phyloP scores from a whole-genome alignment of 2,888 invertebrate species.

The Clanis bilineata region DNA sequence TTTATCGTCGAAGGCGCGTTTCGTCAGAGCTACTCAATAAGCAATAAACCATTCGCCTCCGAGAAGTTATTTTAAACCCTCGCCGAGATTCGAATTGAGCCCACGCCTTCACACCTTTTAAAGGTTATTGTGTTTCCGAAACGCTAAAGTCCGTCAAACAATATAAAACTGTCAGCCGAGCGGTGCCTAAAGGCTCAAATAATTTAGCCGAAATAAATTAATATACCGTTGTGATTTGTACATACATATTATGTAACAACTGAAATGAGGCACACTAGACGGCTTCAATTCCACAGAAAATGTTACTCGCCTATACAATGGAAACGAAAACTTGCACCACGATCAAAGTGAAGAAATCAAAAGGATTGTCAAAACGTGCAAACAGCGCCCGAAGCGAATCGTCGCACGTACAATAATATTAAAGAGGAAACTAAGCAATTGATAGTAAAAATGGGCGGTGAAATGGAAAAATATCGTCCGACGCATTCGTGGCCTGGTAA shows the following conservation, averaged over 20 bases:
- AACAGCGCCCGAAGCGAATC: constrained; percentile 10
- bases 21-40: constrained; percentile 80
- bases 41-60: constrained; percentile 80
- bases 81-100: constrained; percentile 65
- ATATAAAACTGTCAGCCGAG: constrained; percentile 44
- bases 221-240: constrained; percentile 14
- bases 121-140: constrained; percentile 79
- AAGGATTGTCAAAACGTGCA: constrained; percentile 4
- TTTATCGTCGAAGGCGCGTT: constrained; percentile 74
- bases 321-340: not conserved
- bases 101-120: constrained; percentile 79
- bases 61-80: constrained; percentile 77
- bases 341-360: constrained; percentile 3
- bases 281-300: not conserved
- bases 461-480: constrained; percentile 80
- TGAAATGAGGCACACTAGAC: not conserved
- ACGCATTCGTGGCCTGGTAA: constrained; percentile 79
- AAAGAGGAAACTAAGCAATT: constrained; percentile 79
- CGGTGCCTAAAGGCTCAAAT: constrained; percentile 7
- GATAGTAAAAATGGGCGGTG: constrained; percentile 78
- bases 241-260: not conserved
- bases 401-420: constrained; percentile 56
- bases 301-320: not conserved
- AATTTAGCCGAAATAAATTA: constrained; percentile 12
- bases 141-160: constrained; percentile 45